Evolutionary conservation across 2,797 vertebrate species (phyloP), one percentile per base, ranked within the genome.

Genomic region (Leptatherina wallacei): DNA sequence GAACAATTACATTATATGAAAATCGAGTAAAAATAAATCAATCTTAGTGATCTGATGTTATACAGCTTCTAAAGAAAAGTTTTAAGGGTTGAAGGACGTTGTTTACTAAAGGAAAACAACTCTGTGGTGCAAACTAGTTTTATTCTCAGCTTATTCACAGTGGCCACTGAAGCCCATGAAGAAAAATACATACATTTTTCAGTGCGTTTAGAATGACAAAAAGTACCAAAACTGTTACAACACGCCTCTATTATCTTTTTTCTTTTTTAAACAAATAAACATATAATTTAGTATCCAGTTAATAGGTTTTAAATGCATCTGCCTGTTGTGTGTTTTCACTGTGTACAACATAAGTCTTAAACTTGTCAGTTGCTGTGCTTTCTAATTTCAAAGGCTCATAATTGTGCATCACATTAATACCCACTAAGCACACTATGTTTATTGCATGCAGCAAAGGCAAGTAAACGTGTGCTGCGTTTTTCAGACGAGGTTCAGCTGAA

Each of bases 341-440:
- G 42, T 71, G 61, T 51, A 47, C 54, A 61, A 66, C 65, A 66
- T 75, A 69, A 51, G 59, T 61, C 63, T 72, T 44, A 47, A 76
- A 85, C 79, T 52, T 47, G 40, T 78, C 75, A 61, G 78, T 62
- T 83, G 59, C 65, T 9, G 42, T 32, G 81, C 81, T 89, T 80
- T 56, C 66, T 65, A 0, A 30, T 87, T 83, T 89, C 74, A 85
- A 85, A 86, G 75, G 66, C 77, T 83, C 72, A 62, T 81, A 72
- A 79, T 69, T 73, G 70, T 67, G 77, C 77, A 62, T 67, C 64
- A 52, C 65, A 75, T 78, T 73, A 69, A 80, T 78, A 65, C 59
- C 56, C 49, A 73, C 27, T 57, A 38, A 22, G 36, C 62, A 61
- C 58, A 36, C 44, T 64, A 47, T 54, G 72, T 69, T 77, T 20